Percentiles rank a stretch among this genome's conserved stretches.
phyloP scores from a whole-genome alignment of 2,888 invertebrate genomes.

The Stenchaetothrips biformis region DNA sequence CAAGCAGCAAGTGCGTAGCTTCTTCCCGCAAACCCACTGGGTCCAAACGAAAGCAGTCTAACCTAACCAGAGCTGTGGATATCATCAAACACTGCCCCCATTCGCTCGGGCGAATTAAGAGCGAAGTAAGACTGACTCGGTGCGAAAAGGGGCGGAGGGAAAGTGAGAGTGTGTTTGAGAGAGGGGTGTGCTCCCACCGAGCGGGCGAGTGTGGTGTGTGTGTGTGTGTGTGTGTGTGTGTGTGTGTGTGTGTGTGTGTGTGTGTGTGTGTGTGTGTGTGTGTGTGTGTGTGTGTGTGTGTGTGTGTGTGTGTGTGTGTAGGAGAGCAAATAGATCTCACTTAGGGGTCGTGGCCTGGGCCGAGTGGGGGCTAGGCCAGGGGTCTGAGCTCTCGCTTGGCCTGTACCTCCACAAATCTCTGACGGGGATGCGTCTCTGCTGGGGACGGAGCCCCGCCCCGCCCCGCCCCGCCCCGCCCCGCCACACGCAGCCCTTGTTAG shows the following conservation, averaged over 20 bases:
- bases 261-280: neutral
- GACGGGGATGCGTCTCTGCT: conserved; percentile 15
- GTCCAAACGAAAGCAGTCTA: too few species aligned
- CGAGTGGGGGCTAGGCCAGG: neutral
- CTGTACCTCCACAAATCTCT: conserved; percentile 18
- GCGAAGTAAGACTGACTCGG: too few species aligned
- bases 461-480: neutral
- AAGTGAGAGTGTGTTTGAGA: too few species aligned
- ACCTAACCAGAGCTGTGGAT: too few species aligned
- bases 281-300: neutral
- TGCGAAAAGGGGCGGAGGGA: too few species aligned
- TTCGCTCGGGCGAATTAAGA: too few species aligned
- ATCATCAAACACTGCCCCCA: too few species aligned
- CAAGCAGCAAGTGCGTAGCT: too few species aligned
- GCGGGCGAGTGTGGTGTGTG: neutral
- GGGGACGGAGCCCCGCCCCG: neutral
- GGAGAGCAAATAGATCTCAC: conserved; percentile 23
- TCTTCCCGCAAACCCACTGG: too few species aligned
- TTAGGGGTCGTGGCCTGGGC: neutral
- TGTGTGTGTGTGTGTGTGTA: neutral
- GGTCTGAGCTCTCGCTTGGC: conserved; percentile 8
- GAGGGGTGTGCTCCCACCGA: too few species aligned
- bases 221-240: neutral
- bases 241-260: neutral
- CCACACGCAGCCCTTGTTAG: too few species aligned